Base-by-base conservation (phyloP, 2,113 vertebrate species). In the Pao palembangensis region DNA sequence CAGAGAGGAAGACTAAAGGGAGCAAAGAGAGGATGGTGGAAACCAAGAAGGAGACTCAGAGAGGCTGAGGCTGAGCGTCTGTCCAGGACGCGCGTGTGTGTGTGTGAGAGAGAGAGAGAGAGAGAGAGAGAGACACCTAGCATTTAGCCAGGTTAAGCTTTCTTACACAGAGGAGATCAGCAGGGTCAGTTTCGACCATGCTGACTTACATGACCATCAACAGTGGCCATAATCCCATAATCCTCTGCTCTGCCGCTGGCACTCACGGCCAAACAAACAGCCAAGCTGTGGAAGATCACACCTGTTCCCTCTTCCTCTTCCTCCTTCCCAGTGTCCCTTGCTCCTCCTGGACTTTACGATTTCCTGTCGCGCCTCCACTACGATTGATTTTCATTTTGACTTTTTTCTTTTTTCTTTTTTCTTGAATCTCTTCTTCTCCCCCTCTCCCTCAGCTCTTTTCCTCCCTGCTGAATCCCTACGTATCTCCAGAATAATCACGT, bases 181-280 rank as follows among this genome's bases (percentile, higher is more conserved):
- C 73, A 42, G 86, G 89, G 84, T 91, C 88, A 91, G 57, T 49
- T 74, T 78, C 3, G 81, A 76, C 81, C 76, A 78, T 52, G 68
- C 20, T 46, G 41, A 18, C 73, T 89, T 89, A 90, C 88, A 90
- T 90, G 88, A 90, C 86, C 79, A 69, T 31, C 53, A 52, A 69
- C 64, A 69, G 75, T 51, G 63, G 46, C 64, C 34, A 28, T 91
- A 91, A 92, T 91, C 89, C 78, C 76, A 80, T 91, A 90, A 91
- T 89, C 88, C 82, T 61, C 61, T 55, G 74, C 78, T 80, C 59
- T 69, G 60, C 68, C 21, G 42, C 79, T 67, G 71, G 64, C n/a
- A 23, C 82, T 73, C 77, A 63, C 67, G 42, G 73, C 78, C 67
- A 83, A 82, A 80, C 76, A 85, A 79, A 81, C 80, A 79, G 62